Evolutionary conservation across 2,797 vertebrate species (phyloP).

Genomic region (Vireo griseus): DNA sequence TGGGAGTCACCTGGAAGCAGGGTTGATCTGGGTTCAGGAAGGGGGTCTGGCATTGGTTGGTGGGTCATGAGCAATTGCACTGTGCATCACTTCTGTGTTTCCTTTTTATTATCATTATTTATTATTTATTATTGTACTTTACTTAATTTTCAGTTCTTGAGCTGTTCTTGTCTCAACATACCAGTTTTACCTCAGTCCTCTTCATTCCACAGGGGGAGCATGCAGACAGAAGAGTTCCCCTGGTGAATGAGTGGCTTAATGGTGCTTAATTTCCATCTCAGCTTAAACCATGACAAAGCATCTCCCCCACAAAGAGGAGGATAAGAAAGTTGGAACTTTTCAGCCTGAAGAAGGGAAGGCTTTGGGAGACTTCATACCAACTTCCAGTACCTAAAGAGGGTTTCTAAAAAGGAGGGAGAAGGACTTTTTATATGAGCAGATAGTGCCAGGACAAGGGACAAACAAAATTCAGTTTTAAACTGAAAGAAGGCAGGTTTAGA

Average conservation of each 20-base stretch:
- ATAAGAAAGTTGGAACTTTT: not conserved
- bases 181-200: not conserved
- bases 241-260: not conserved
- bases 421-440: not conserved
- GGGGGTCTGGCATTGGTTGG: not conserved
- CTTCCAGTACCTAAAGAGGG: not conserved
- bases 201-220: not conserved
- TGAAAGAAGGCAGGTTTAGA: not conserved
- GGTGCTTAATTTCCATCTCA: not conserved
- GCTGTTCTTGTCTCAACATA: not conserved
- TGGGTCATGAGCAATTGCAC: rapidly evolving
- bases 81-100: not conserved
- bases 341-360: not conserved
- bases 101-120: not conserved
- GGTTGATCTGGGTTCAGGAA: not conserved
- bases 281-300: not conserved
- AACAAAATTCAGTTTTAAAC: not conserved
- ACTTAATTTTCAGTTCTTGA: not conserved
- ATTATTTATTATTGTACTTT: not conserved
- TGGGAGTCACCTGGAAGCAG: not conserved
- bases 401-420: not conserved
- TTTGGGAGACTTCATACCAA: not conserved
- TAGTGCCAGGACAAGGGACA: not conserved
- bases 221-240: not conserved
- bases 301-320: not conserved